These are phyloP conservation scores for Pluvialis apricaria DNA, from an alignment of 2,113 vertebrate species.

Conservation along the genomic window DNA sequence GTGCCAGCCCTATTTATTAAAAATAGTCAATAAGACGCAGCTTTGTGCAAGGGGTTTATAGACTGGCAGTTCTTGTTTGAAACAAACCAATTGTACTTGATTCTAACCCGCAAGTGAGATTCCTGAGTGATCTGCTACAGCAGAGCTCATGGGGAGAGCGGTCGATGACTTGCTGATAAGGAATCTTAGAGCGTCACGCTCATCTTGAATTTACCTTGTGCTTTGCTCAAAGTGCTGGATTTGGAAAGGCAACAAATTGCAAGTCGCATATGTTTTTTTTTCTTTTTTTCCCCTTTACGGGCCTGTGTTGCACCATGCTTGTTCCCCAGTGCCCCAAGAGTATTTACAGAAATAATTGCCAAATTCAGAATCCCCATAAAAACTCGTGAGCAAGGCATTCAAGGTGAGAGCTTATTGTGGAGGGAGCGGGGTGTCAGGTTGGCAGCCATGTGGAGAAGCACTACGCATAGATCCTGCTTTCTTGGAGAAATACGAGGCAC, in stretches of 20 bases:
- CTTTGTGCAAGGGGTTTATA: neutral
- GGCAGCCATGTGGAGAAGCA: neutral
- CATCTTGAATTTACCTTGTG: neutral
- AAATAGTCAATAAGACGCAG: slow-evolving; percentile 20
- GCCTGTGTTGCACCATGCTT: neutral
- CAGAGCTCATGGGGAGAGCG: neutral
- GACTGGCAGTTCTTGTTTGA: neutral
- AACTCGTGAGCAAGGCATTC: neutral
- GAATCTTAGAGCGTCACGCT: neutral
- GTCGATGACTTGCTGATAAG: neutral
- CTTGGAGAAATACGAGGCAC: rapidly evolving
- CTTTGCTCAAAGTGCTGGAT: neutral
- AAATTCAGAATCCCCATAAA: neutral
- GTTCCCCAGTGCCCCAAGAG: neutral
- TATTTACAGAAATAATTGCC: neutral
- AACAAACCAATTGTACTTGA: slow-evolving; percentile 11
- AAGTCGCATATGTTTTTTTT: neutral
- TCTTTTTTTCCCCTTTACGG: rapidly evolving
- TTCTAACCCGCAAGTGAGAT: slow-evolving; percentile 3
- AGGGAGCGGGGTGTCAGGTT: neutral
- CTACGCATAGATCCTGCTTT: rapidly evolving
- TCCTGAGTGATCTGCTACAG: slow-evolving; percentile 16
- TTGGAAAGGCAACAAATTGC: neutral
- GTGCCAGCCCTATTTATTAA: slow-evolving; percentile 48
- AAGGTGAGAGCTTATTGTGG: neutral